These are phyloP conservation scores for human DNA, from an alignment of 2,113 vertebrate species.

Conservation along the genomic window GRCh38 chr7:111711001-111711500, in stretches of 20 bases:
- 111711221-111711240: not conserved
- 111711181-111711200: too few species aligned
- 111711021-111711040: not conserved
- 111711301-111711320: not conserved
- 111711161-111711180: not conserved
- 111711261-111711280: not conserved
- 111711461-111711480: not conserved
- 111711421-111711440: conserved; percentile 6
- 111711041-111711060: not conserved
- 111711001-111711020: not conserved
- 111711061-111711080: not conserved
- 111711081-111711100: fast-evolving
- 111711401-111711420: not conserved
- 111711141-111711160: not conserved
- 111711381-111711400: not conserved
- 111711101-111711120: not conserved
- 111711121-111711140: not conserved
- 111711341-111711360: not conserved
- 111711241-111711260: not conserved
- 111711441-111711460: not conserved
- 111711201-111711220: not conserved
- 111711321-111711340: not conserved
- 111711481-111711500: not conserved
- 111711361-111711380: not conserved
- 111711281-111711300: not conserved